These are phyloP conservation scores for Amblyornis subalaris DNA, from an alignment of 2,113 vertebrate genomes.

Conservation along the genomic window DNA sequence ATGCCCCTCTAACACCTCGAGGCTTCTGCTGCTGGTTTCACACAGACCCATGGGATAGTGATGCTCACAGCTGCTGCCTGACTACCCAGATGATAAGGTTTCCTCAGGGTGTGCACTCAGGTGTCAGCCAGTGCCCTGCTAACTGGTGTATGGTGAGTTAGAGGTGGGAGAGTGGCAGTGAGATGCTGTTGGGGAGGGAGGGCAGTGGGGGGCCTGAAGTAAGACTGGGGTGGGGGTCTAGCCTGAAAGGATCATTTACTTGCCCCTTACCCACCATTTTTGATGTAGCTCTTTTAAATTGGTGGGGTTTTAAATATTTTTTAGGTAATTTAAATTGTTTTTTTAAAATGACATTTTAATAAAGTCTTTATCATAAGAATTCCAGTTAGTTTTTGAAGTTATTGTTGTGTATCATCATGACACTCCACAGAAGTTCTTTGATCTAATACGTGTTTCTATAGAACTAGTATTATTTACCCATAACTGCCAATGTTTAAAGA, in stretches of 20 bases:
- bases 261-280: not conserved
- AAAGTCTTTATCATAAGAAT: not conserved
- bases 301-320: not conserved
- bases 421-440: not conserved
- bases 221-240: not conserved
- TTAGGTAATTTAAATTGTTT: not conserved
- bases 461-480: not conserved
- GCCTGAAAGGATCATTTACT: not conserved
- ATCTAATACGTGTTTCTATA: not conserved
- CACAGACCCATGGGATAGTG: rapidly evolving
- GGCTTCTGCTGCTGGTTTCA: not conserved
- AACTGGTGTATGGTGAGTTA: not conserved
- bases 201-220: not conserved
- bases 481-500: not conserved
- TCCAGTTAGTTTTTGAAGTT: not conserved
- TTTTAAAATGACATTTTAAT: not conserved
- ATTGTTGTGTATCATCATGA: not conserved
- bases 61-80: not conserved
- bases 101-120: not conserved
- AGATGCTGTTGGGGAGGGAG: not conserved
- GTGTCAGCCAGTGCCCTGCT: not conserved
- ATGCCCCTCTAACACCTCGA: rapidly evolving
- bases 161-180: not conserved
- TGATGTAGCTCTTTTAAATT: not conserved
- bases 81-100: not conserved